Evolutionary conservation across 2,888 invertebrate species (phyloP).

Genomic region (Disparrhopalites patrizii): DNA sequence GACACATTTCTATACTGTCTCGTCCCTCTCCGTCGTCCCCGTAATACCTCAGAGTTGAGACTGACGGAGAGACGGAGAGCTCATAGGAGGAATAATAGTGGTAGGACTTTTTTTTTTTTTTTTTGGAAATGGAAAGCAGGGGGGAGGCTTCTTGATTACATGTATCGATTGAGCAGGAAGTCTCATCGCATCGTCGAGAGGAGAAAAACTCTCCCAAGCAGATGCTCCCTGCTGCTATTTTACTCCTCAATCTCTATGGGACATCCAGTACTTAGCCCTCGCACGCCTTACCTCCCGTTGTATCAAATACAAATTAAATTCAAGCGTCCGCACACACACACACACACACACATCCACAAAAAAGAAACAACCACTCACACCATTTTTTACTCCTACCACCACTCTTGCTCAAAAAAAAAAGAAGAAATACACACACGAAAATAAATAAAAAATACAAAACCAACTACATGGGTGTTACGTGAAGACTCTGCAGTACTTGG

Average conservation of each 20-base stretch:
- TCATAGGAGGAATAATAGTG: background rate
- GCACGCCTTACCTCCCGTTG: constrained; percentile 24
- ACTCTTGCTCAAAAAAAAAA: too few species aligned
- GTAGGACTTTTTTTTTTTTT: background rate
- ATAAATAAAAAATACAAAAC: too few species aligned
- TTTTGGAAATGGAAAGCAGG: constrained; percentile 28
- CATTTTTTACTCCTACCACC: too few species aligned
- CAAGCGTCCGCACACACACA: constrained; percentile 19
- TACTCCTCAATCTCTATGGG: constrained; percentile 42
- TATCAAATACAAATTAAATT: constrained; percentile 29
- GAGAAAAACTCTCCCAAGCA: constrained; percentile 27
- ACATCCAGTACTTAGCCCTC: constrained; percentile 28
- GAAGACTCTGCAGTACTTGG: too few species aligned
- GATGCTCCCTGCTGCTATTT: constrained; percentile 47
- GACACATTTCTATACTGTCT: background rate
- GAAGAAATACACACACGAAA: too few species aligned
- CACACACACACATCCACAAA: too few species aligned
- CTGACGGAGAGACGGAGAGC: background rate
- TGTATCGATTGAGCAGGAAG: constrained; percentile 30
- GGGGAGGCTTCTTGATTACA: constrained; percentile 35
- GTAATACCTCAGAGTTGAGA: background rate
- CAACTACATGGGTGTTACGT: too few species aligned
- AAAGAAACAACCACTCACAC: too few species aligned
- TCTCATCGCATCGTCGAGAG: constrained; percentile 19
- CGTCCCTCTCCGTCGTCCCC: background rate